Percentiles rank a stretch among this genome's conserved stretches.
These are phyloP conservation scores for Hermatobates lingyangjiaoensis DNA, from an alignment of 1,140 invertebrate species.

Conservation along the genomic window DNA sequence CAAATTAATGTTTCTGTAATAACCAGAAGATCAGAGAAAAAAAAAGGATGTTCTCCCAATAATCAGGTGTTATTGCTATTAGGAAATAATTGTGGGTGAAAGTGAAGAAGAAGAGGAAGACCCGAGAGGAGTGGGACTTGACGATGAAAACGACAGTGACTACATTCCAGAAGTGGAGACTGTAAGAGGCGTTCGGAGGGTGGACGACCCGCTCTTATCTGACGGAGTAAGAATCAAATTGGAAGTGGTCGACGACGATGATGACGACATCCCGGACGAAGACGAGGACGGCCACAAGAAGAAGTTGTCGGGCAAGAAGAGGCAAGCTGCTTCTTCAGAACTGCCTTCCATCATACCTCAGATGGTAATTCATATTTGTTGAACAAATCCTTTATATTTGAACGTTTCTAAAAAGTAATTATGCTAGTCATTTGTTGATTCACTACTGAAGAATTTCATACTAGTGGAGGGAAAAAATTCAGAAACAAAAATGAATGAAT, in stretches of 20 bases:
- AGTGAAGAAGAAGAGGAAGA: constrained; percentile 18
- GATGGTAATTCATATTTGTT: constrained; percentile 12
- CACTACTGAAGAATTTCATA: too few species aligned
- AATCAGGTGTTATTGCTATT: too few species aligned
- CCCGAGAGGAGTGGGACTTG: constrained; percentile 19
- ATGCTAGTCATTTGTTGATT: too few species aligned
- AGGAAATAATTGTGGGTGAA: constrained; percentile 19
- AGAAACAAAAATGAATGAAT: too few species aligned
- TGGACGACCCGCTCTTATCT: neutral
- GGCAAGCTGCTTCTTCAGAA: neutral
- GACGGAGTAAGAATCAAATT: constrained; percentile 9
- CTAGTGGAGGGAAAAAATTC: too few species aligned
- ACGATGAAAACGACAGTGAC: constrained; percentile 6
- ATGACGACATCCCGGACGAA: constrained; percentile 7
- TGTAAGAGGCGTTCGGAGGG: neutral
- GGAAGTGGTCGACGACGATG: constrained; percentile 11
- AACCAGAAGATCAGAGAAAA: too few species aligned
- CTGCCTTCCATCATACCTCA: constrained; percentile 12
- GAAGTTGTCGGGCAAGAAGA: constrained; percentile 2
- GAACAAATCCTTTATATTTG: too few species aligned
- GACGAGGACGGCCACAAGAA: constrained; percentile 1
- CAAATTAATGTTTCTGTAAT: too few species aligned
- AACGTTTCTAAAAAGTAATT: too few species aligned
- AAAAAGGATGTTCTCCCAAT: too few species aligned
- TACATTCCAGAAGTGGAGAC: constrained; percentile 3